Evolutionary conservation across 2,113 vertebrate species (phyloP), one percentile per base, ranked within the genome.

Genomic region (Macrotus californicus): DNA sequence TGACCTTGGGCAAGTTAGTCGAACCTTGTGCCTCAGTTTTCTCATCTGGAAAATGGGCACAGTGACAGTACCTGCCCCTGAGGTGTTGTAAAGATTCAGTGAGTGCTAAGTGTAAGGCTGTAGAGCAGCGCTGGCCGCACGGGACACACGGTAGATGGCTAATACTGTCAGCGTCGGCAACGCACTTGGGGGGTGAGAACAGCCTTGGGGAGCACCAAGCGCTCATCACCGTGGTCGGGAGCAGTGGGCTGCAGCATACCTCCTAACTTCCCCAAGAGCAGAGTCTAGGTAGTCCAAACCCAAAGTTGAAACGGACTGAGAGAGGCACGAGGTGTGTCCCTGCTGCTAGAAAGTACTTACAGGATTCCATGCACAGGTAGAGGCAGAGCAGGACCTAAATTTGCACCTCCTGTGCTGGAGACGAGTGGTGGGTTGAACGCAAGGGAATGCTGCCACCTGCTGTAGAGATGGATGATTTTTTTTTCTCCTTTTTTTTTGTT

Each of bases 101-200:
- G 26, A 66, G 34, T 22, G 56, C 16, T 36, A 36, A 75, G 54
- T 14, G 18, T 46, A 21, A 72, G 79, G 9, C 3, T 26, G 16
- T 5, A 16, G 41, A 10, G 7, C 12, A 19, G 26, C 1, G 7
- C 13, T 36, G 64, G 61, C 9, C 1, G 0, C 1, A 0, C 11
- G 16, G 41, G 9, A n/a, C 61, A 52, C 48, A 5, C 6, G 16
- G 41, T 9, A 24, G 34, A 64, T 3, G 4, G 43, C 41, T 9
- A 13, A 10, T 11, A 2, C 1, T 3, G 18, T 41, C 36, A 1
- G 3, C 4, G 2, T 0, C 0, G 1, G 0, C 7, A 46, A 34
- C 12, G 4, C 34, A 0, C 41, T 50, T 52, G 29, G 26, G 2
- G 19, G n/a, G 12, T 52, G 29, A 50, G 46, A 24, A 69, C 16